Evolutionary conservation across 2,113 vertebrate genomes (phyloP).

Genomic region (Rissa tridactyla): DNA sequence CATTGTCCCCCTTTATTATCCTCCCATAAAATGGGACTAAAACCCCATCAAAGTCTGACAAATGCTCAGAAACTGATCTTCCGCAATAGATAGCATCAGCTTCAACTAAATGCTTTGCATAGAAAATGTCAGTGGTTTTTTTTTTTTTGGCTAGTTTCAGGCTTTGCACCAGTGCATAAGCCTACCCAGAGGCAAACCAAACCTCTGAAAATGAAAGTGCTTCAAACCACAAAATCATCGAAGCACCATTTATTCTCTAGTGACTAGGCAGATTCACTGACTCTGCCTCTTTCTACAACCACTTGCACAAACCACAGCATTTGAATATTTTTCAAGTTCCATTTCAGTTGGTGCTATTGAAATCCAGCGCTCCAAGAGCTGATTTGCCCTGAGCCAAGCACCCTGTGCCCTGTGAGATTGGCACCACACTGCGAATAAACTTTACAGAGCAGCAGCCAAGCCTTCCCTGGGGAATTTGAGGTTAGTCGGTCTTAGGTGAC

Average conservation of each 20-base stretch:
- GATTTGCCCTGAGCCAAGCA: not conserved
- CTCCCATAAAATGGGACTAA: not conserved
- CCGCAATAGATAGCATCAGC: not conserved
- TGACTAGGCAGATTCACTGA: not conserved
- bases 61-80: not conserved
- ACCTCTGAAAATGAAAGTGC: not conserved
- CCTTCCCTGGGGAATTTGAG: not conserved
- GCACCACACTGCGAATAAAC: not conserved
- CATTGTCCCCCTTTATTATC: not conserved
- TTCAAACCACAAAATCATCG: not conserved
- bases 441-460: not conserved
- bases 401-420: not conserved
- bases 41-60: not conserved
- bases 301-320: not conserved
- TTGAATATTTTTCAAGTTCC: not conserved
- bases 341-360: not conserved
- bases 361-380: not conserved
- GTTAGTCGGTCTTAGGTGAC: not conserved
- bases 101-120: not conserved
- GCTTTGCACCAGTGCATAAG: not conserved
- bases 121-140: not conserved
- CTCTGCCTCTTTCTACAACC: not conserved
- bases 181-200: not conserved
- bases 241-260: not conserved
- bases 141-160: not conserved